These are phyloP conservation scores for Isichthys henryi DNA, from an alignment of 2,113 vertebrate genomes.

Conservation along the genomic window DNA sequence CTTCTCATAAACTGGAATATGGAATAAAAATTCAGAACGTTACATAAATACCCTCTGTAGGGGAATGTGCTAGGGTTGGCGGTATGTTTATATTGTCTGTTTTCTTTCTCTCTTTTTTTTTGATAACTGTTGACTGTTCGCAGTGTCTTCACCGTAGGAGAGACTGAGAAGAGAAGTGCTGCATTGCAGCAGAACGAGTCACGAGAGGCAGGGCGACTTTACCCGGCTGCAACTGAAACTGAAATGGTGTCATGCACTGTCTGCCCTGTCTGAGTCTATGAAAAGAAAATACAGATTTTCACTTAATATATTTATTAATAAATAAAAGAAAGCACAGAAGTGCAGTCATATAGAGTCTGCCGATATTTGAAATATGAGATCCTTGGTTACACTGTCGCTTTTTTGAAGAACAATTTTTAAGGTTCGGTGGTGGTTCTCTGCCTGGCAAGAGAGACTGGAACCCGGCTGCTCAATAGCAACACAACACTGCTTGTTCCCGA, in stretches of 20 bases:
- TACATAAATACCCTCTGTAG: not conserved
- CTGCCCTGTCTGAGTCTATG: not conserved
- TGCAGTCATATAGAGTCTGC: not conserved
- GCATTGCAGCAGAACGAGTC: slow-evolving; percentile 68
- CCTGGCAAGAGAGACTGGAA: not conserved
- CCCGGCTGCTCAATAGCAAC: not conserved
- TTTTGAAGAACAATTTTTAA: not conserved
- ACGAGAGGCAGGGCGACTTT: slow-evolving; percentile 38
- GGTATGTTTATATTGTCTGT: not conserved
- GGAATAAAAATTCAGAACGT: not conserved
- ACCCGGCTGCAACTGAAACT: slow-evolving; percentile 30
- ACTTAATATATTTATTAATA: not conserved
- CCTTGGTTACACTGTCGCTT: not conserved
- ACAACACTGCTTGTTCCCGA: not conserved
- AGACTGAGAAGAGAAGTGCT: slow-evolving; percentile 46
- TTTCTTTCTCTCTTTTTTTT: not conserved
- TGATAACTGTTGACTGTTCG: slow-evolving; percentile 22
- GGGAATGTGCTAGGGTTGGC: not conserved
- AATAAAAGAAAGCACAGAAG: not conserved
- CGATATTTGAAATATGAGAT: not conserved
- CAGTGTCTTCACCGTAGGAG: slow-evolving; percentile 31
- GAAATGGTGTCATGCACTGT: not conserved
- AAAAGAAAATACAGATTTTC: not conserved
- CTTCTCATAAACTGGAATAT: not conserved
- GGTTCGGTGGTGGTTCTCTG: not conserved